Conservation (phyloP, 2,888 invertebrate species). For the Apamea monoglypha region DNA sequence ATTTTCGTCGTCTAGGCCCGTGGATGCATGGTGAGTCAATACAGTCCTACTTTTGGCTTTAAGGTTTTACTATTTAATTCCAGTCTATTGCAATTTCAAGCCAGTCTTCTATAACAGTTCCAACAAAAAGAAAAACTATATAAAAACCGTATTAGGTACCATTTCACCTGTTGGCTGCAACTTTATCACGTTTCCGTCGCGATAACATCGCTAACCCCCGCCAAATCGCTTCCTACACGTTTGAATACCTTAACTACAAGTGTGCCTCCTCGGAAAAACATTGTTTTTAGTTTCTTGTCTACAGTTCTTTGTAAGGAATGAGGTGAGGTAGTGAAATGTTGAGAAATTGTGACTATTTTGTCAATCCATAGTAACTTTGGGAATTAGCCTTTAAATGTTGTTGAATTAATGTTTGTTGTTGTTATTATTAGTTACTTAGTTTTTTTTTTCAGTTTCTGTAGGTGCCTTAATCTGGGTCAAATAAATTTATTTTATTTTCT, state of each 20-base stretch:
- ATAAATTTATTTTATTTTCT: background rate
- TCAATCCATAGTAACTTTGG: background rate
- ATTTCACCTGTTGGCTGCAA: slow-evolving; percentile 58
- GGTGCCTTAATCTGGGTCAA: background rate
- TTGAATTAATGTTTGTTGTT: background rate
- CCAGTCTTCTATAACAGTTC: background rate
- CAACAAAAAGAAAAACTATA: background rate
- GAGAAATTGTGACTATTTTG: slow-evolving; percentile 12
- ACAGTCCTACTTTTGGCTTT: background rate
- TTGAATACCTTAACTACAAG: slow-evolving; percentile 46
- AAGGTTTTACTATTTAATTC: background rate
- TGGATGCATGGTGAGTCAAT: background rate
- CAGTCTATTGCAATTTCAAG: background rate
- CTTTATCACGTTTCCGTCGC: slow-evolving; percentile 43
- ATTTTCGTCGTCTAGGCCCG: background rate
- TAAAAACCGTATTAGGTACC: slow-evolving; percentile 43
- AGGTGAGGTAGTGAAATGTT: slow-evolving; percentile 3
- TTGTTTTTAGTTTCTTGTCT: slow-evolving; percentile 35
- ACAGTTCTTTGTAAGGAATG: slow-evolving; percentile 3
- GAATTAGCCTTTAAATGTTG: background rate
- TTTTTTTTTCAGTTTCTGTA: background rate
- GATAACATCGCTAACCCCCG: slow-evolving; percentile 55
- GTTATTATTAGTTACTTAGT: background rate
- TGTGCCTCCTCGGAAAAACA: slow-evolving; percentile 20
- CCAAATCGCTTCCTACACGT: slow-evolving; percentile 73